Base-by-base conservation (phyloP, 2,888 invertebrate species). In the Lepidochrysops patricia region DNA sequence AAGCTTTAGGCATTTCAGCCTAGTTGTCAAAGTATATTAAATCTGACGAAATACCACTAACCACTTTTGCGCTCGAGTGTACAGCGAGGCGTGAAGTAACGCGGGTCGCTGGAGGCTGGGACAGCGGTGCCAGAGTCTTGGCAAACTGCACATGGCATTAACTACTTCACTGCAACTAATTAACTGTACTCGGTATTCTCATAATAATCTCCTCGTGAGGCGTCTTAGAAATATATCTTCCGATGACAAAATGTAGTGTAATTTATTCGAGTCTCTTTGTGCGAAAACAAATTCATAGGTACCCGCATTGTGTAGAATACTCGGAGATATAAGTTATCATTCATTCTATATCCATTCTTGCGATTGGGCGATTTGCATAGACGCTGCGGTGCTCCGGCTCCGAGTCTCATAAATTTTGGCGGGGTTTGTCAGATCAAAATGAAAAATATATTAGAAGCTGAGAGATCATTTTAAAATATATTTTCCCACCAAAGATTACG, bases 381-480 rank as follows among this genome's bases (percentile, higher is more conserved):
- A 15, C 48, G 25, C 48, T 49, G 29, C 43, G 29, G 29, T 29
- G 54, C 54, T 29, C 54, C 54, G 29, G 54, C 54, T 29, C 32
- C 52, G 26, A 52, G 27, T 29, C 32, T 54, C 54, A 54, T 54
- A 29, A 27, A 54, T 54, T 54, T 54, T 2, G 26, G 27, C 29
- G 27, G 32, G 27, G 27, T 54, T 29, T 54, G 54, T 54, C 54
- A 54, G 54, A 32, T 54, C 54, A 23, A 29, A 54, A 54, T 54
- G 54, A 54, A 54, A 54, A 54, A 54, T 54, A 29, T 54, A 29
- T 54, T 54, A 54, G 54, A 54, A 32, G 19, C 32, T 2, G 29
- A 54, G 12, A 13, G 19, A 54, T 54, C 32, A 54, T 54, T 54
- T 15, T 32, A 19, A 29, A 29, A 32, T 54, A 52, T 13, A 54